Conservation (phyloP, 2,797 vertebrate genomes). For the Caiman crocodilus region DNA sequence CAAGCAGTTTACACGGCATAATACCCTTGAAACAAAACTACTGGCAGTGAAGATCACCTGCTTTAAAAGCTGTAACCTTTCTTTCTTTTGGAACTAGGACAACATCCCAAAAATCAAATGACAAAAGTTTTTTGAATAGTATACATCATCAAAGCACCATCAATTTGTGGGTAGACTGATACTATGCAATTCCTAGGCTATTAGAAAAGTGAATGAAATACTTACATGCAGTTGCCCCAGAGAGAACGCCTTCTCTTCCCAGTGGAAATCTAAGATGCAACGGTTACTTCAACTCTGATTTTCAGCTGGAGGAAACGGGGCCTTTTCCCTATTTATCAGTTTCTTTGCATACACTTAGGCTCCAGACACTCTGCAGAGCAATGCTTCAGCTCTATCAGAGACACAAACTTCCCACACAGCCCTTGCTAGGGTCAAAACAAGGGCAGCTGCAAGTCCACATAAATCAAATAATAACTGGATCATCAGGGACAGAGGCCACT, state of each 20-base stretch:
- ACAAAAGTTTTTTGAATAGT: neutral
- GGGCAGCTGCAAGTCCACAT: slow-evolving; percentile 82
- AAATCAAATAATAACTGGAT: slow-evolving; percentile 84
- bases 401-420: slow-evolving; percentile 83
- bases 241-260: slow-evolving; percentile 4
- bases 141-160: slow-evolving; percentile 4
- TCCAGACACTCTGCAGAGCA: slow-evolving; percentile 82
- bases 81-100: slow-evolving; percentile 15
- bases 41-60: neutral
- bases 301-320: slow-evolving; percentile 69
- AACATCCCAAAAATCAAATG: slow-evolving; percentile 20
- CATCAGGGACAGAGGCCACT: slow-evolving; percentile 77
- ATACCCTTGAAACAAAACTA: neutral
- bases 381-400: slow-evolving; percentile 70
- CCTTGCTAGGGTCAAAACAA: slow-evolving; percentile 79
- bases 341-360: slow-evolving; percentile 64
- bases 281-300: slow-evolving; percentile 24
- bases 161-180: neutral
- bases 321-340: slow-evolving; percentile 79
- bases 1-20: neutral
- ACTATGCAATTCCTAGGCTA: slow-evolving; percentile 4
- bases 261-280: slow-evolving; percentile 19
- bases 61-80: neutral
- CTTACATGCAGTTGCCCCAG: slow-evolving; percentile 57
- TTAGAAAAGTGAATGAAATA: slow-evolving; percentile 55